phyloP scores from a whole-genome alignment of 2,113 vertebrate species.

The Trogon melanurus region DNA sequence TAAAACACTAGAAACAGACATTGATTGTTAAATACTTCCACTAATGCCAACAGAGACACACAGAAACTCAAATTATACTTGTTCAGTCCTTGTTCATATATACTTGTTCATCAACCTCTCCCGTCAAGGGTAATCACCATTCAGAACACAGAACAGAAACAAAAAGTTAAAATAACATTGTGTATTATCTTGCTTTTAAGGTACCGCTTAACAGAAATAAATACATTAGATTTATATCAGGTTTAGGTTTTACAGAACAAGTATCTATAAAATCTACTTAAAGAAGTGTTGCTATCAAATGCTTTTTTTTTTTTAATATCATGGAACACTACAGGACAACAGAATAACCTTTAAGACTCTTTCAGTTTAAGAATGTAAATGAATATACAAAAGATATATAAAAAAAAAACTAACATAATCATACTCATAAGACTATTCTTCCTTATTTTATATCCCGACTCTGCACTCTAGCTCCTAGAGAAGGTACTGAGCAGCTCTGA shows the following conservation, averaged over 20 bases:
- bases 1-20: not conserved
- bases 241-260: not conserved
- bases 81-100: too few relatives aligned
- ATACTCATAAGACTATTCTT: not conserved
- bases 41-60: not conserved
- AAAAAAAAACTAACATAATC: not conserved
- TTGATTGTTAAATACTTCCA: not conserved
- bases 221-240: not conserved
- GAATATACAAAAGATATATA: not conserved
- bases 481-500: not conserved
- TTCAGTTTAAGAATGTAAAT: not conserved
- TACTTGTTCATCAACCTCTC: not conserved
- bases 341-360: not conserved
- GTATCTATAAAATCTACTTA: not conserved
- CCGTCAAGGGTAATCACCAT: not conserved
- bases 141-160: not conserved
- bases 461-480: not conserved
- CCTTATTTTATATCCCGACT: not conserved
- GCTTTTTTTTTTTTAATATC: not conserved
- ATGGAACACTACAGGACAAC: not conserved
- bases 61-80: not conserved
- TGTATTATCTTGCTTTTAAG: not conserved
- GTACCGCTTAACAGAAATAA: not conserved
- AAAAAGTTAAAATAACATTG: not conserved
- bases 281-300: not conserved